Base-by-base conservation (phyloP, 1,140 invertebrate genomes). In the Trichonephila clavata region DNA sequence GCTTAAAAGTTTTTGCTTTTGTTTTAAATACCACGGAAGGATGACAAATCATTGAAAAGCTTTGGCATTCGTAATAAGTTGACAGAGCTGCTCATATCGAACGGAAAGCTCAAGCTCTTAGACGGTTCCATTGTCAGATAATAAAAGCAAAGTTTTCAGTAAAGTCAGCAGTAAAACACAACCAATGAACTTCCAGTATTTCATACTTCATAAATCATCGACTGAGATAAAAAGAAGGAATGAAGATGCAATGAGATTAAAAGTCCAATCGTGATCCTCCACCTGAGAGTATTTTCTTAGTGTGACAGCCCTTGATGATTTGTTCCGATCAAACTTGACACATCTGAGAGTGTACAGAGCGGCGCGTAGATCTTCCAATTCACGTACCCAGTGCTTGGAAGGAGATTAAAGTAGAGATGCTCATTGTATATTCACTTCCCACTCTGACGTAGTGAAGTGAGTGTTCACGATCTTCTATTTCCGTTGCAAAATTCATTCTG, bases 251-350 rank as follows among this genome's bases (percentile, higher is more conserved):
- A 14, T 27, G 10, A 68, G 71, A 77, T 77, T 39, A 77, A 16
- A 0, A 39, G 71, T 77, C 27, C 27, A 77, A 68, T 27, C 21
- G 65, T 68, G n/a, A 24, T 68, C 5, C 27, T 68, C 65, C 13
- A 39, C 71, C 71, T 39, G 71, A 14, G 27, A 77, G 32, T 20
- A 27, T 27, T 50, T 77, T 39, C 24, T 77, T 20, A 32, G 71
- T 18, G 14, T 39, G 71, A 68, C 65, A 68, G 65, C 65, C 27
- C 65, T 68, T 68, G 21, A 24, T 3, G 24, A 68, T 68, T 68
- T 68, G 71, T 77, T 77, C 71, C 71, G 71, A 39, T 68, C 65
- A 68, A 68, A 68, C 65, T 68, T 77, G 71, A 77, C 71, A 77
- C 71, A 77, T 27, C 71, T 77, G 71, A 77, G n/a, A n/a, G 65